Evolutionary conservation across 2,113 vertebrate species (phyloP).

Genomic region (Eclectus roratus): DNA sequence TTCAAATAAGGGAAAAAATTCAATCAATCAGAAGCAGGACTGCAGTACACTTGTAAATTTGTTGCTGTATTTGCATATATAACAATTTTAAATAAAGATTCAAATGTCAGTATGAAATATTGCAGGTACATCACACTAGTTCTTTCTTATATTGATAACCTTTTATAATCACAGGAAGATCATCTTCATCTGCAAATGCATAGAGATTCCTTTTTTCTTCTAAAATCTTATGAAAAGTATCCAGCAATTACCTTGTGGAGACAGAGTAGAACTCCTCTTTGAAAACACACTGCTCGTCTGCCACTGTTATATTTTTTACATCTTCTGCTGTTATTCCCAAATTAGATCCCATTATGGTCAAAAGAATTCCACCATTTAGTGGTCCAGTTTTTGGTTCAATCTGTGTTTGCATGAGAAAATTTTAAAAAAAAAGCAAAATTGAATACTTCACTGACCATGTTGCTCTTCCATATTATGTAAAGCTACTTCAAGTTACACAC

Average conservation of each 20-base stretch:
- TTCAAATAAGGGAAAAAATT: neutral
- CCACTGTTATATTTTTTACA: conserved; percentile 83
- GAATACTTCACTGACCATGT: neutral
- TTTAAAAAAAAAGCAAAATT: neutral
- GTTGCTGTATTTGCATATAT: neutral
- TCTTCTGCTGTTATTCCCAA: conserved; percentile 87
- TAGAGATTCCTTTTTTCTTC: neutral
- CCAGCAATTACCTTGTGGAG: conserved; percentile 86
- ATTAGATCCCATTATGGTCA: conserved; percentile 94
- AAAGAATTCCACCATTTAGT: conserved; percentile 79
- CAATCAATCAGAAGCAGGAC: neutral
- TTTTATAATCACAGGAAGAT: neutral
- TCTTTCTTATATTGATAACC: neutral
- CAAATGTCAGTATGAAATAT: neutral
- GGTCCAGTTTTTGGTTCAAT: conserved; percentile 90
- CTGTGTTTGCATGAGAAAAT: conserved; percentile 65
- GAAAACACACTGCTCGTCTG: conserved; percentile 79
- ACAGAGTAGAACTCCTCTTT: conserved; percentile 86
- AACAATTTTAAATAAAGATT: neutral
- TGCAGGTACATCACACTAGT: neutral
- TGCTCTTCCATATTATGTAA: neutral
- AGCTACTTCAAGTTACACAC: neutral
- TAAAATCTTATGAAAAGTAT: conserved; percentile 15
- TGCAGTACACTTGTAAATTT: neutral
- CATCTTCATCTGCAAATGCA: neutral